phyloP scores from a whole-genome alignment of 2,888 invertebrate species.

The Phyllotreta striolata region DNA sequence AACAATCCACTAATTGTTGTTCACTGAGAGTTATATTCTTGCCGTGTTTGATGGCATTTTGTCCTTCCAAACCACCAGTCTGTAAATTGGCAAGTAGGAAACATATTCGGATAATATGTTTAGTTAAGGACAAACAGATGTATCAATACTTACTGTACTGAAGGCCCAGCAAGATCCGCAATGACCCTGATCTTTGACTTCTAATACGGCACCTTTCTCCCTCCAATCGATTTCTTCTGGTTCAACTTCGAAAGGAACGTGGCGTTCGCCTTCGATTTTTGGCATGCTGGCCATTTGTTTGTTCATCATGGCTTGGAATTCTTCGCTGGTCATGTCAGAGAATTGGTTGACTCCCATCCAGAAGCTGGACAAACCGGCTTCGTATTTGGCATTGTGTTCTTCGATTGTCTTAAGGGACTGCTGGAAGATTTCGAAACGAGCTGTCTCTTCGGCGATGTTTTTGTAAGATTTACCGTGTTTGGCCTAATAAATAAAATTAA shows the following conservation, averaged over 20 bases:
- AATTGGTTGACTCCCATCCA: conserved; percentile 37
- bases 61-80: conserved; percentile 66
- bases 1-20: conserved; percentile 66
- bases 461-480: conserved; percentile 4
- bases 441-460: background rate
- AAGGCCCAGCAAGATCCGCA: conserved; percentile 19
- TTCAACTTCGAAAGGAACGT: background rate
- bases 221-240: conserved; percentile 16
- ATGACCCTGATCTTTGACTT: conserved; percentile 20
- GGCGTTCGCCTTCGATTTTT: background rate
- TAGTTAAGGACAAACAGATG: too few species aligned
- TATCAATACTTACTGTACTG: conserved; percentile 24
- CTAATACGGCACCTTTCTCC: conserved; percentile 14
- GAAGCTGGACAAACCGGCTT: conserved; percentile 36
- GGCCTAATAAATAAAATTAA: too few species aligned
- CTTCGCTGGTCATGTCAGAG: conserved; percentile 39
- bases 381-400: conserved; percentile 40
- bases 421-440: background rate
- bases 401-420: conserved; percentile 25
- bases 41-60: conserved; percentile 62
- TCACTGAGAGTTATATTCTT: conserved; percentile 63
- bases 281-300: background rate
- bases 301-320: conserved; percentile 28
- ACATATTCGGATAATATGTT: too few species aligned
- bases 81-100: too few species aligned